Evolutionary conservation across 2,113 vertebrate species (phyloP), one percentile per base, ranked within the genome.

Genomic region (Hippocampus abdominalis): DNA sequence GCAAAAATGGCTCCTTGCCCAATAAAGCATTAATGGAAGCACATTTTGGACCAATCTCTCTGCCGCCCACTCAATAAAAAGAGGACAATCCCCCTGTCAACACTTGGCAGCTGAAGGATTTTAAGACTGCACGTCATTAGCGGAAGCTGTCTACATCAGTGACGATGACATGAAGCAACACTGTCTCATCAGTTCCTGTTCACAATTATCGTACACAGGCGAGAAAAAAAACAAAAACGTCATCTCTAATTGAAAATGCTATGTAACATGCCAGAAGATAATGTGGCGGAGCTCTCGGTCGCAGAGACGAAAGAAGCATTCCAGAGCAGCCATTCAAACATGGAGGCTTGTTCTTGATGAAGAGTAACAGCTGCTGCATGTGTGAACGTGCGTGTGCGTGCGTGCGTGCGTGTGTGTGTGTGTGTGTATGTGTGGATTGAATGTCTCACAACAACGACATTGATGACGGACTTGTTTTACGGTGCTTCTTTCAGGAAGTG

Each of bases 401-500:
- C 32, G 10, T 29, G 15, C 7, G 25, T 60, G 57, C 32, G 57
- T 32, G 15, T 27, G 10, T 29, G 27, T 25, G 21, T 54, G 51
- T 3, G 51, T 11, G 51, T 11, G 57, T 29, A n/a, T 57, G 54
- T 59, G 25, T 32, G 25, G 23, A 71, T 61, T 76, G 71, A 76
- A 71, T 60, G 63, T 76, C 73, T 60, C 15, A 16, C 61, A 76
- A 72, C 66, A 3, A 20, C 6, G 75, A 68, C 61, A 44, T 23
- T 0, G 42, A 54, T 13, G 18, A 74, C 21, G 0, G 51, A 70
- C 66, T 64, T 23, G 21, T 18, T 74, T 29, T 3, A 60, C 21
- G 21, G 12, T 53, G 46, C 29, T 25, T n/a, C 1, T 70, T 36
- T 93, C 92, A 98, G 32, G 93, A 95, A 69, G 94, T 91, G 78